phyloP scores from a whole-genome alignment of 1,140 invertebrate genomes.

The Pectinophora gossypiella region DNA sequence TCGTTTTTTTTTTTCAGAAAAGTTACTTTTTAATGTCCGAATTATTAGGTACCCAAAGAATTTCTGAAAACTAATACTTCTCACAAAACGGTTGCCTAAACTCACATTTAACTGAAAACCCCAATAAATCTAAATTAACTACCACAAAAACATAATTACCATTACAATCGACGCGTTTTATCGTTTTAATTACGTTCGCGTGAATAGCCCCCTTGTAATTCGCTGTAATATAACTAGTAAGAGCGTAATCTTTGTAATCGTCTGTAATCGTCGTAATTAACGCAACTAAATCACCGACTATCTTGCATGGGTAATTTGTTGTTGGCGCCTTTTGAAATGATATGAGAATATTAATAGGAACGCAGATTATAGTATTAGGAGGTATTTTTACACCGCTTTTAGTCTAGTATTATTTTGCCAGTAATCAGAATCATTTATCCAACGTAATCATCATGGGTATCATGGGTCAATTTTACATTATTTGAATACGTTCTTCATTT shows the following conservation, averaged over 20 bases:
- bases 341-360: constrained; percentile 11
- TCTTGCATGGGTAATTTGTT: constrained; percentile 8
- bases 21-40: too few species aligned
- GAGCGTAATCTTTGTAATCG: constrained; percentile 23
- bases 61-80: too few species aligned
- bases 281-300: constrained; percentile 2
- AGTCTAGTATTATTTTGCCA: too few species aligned
- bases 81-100: too few species aligned
- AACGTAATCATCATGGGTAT: too few species aligned
- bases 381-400: not conserved
- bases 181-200: constrained; percentile 48
- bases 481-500: too few species aligned
- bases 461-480: too few species aligned
- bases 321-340: constrained; percentile 4
- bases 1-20: too few species aligned
- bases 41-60: too few species aligned
- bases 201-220: constrained; percentile 35
- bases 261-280: constrained; percentile 26
- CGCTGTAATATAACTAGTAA: constrained; percentile 3
- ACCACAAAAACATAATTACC: constrained; percentile 17
- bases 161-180: constrained; percentile 24
- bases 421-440: too few species aligned
- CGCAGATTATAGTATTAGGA: not conserved
- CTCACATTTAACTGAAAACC: too few species aligned
- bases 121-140: constrained; percentile 21